Percentiles rank a stretch among this genome's conserved stretches.
Evolutionary conservation across 1,140 invertebrate genomes (phyloP).

Genomic region (Meloidogyne exigua): DNA sequence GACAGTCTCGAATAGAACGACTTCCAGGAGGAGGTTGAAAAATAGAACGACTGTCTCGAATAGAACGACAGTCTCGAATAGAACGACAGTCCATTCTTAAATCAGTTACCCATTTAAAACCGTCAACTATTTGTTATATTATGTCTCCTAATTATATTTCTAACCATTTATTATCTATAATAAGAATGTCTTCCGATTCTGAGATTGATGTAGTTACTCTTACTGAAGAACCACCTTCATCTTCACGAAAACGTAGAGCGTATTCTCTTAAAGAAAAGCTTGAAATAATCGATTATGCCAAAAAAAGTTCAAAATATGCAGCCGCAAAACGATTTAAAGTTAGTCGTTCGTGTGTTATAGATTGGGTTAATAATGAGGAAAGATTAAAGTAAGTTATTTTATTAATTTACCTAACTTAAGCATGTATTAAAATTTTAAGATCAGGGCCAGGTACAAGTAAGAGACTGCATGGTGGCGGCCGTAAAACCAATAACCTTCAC

Average conservation of each 20-base stretch:
- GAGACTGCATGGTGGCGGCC: not conserved
- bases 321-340: not conserved
- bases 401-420: no score
- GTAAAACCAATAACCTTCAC: not conserved
- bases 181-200: not conserved
- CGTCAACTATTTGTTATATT: no score
- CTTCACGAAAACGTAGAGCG: not conserved
- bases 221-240: not conserved
- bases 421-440: not conserved
- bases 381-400: not conserved
- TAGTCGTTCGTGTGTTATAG: not conserved
- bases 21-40: no score
- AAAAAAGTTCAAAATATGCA: not conserved
- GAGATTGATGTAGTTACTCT: not conserved
- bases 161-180: no score
- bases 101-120: no score
- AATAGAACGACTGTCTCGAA: no score
- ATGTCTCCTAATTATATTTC: no score
- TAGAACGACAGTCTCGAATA: no score
- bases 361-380: not conserved
- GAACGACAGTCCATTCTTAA: no score
- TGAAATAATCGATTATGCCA: not conserved
- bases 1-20: no score
- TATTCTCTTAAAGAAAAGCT: not conserved
- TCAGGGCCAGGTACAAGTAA: not conserved